Conservation (phyloP, 1,140 invertebrate genomes). For the Phocides pigmalion region DNA sequence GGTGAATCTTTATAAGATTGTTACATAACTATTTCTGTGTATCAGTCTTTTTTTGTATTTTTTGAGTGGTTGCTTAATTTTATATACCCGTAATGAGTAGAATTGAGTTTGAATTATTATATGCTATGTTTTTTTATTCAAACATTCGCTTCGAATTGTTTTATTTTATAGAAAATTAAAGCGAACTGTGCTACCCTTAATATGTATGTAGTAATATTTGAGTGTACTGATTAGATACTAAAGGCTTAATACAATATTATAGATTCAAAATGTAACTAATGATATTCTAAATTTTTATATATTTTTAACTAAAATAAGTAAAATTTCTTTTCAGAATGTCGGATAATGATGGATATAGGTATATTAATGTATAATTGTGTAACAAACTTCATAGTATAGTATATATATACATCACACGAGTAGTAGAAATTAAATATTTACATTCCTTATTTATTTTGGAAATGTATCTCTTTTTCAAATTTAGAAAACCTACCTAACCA, state of each 20-base stretch:
- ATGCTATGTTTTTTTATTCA: too few relatives aligned
- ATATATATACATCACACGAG: background rate
- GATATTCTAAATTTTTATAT: background rate
- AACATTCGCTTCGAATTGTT: too few relatives aligned
- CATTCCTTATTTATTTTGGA: constrained; percentile 26
- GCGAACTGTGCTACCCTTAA: too few relatives aligned
- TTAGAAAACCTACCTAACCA: too few relatives aligned
- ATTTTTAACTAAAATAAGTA: constrained; percentile 20
- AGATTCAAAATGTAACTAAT: background rate
- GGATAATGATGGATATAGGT: constrained; percentile 30
- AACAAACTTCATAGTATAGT: background rate
- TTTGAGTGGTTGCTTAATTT: too few relatives aligned
- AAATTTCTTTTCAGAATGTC: constrained; percentile 34
- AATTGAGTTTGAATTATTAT: too few relatives aligned
- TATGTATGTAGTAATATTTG: too few relatives aligned
- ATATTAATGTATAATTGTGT: constrained; percentile 17
- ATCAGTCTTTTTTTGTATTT: too few relatives aligned
- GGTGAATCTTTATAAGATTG: too few relatives aligned
- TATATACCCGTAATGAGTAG: too few relatives aligned
- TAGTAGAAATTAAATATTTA: constrained; percentile 17
- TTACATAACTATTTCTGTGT: too few relatives aligned
- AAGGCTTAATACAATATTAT: background rate
- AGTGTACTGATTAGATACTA: background rate
- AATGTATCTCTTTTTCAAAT: constrained; percentile 7
- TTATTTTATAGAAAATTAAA: too few relatives aligned